Percentiles rank a stretch among this genome's conserved stretches.
Conservation (phyloP, 53 echinoderm and acorn worm genomes). For the Mesocentrotus franciscanus region DNA sequence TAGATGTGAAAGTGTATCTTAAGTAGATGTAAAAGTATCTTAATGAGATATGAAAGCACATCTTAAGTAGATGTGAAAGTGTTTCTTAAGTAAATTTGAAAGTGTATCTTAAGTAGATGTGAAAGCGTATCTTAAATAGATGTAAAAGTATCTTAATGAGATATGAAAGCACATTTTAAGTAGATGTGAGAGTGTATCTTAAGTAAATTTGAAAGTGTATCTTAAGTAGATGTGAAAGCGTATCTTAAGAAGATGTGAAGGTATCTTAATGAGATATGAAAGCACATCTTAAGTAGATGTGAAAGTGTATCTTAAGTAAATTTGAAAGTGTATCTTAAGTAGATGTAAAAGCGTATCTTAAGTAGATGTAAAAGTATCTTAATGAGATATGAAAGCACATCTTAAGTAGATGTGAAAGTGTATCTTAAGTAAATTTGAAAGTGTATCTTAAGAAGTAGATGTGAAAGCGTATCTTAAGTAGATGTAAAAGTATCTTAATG, state of each 20-base stretch:
- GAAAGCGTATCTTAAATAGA: neutral
- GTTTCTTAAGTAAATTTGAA: neutral
- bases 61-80: neutral
- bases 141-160: neutral
- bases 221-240: neutral
- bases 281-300: neutral
- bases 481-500: neutral
- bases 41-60: neutral
- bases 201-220: neutral
- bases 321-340: neutral
- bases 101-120: neutral
- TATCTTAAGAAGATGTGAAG: neutral
- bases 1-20: neutral
- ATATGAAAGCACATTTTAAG: neutral
- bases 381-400: neutral
- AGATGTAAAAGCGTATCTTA: neutral
- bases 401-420: neutral
- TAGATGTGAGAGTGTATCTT: neutral
- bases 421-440: neutral
- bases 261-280: neutral
- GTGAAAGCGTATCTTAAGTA: neutral
- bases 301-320: neutral
- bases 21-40: neutral
- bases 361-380: neutral
- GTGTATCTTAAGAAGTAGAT: neutral